These are phyloP conservation scores for Anagyrus pseudococci DNA, from an alignment of 2,888 invertebrate species.

Conservation along the genomic window DNA sequence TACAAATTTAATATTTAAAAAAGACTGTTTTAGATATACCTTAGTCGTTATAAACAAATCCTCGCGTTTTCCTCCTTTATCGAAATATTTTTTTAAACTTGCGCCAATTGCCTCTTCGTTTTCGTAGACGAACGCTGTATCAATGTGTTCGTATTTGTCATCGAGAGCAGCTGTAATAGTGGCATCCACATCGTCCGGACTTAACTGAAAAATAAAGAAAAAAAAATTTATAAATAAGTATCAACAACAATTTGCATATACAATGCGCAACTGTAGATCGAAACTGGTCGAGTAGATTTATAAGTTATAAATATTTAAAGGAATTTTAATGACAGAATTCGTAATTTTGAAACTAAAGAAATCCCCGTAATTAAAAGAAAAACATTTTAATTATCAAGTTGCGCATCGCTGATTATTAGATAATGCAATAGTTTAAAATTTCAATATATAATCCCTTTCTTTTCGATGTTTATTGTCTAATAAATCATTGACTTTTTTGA, in stretches of 20 bases:
- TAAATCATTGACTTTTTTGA: not conserved
- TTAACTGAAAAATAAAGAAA: conserved; percentile 4
- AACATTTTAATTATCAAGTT: too few species aligned
- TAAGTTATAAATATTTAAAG: too few species aligned
- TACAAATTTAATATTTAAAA: too few species aligned
- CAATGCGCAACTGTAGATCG: too few species aligned
- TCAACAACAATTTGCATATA: not conserved
- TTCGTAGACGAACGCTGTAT: conserved; percentile 80
- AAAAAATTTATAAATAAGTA: not conserved
- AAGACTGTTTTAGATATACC: too few species aligned
- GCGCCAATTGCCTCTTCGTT: conserved; percentile 79
- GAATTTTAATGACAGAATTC: too few species aligned
- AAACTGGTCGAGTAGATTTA: too few species aligned
- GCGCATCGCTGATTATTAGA: too few species aligned
- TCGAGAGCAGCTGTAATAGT: conserved; percentile 72
- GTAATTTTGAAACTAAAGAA: too few species aligned
- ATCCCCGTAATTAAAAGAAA: too few species aligned
- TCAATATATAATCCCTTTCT: not conserved
- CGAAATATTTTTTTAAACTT: conserved; percentile 72
- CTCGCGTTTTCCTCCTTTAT: conserved; percentile 69
- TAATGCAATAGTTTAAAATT: too few species aligned
- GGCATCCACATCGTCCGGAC: conserved; percentile 66
- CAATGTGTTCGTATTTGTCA: conserved; percentile 77
- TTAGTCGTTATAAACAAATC: conserved; percentile 83
- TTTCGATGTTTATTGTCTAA: not conserved